Evolutionary conservation across 2,797 vertebrate species (phyloP), one percentile per base, ranked within the genome.

Genomic region (Fistularia tabacaria): DNA sequence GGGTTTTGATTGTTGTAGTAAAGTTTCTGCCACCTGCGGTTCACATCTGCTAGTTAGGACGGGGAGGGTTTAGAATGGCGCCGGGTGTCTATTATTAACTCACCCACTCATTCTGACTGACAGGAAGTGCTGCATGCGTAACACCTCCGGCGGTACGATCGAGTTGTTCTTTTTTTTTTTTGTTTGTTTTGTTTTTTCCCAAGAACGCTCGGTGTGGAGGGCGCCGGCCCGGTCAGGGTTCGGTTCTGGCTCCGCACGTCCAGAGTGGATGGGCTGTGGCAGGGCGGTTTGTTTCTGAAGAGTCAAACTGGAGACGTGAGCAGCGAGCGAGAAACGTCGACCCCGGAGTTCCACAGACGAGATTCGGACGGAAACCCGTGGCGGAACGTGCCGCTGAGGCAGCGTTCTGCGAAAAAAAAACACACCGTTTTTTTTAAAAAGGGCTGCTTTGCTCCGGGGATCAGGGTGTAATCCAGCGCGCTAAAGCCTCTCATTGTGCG

Each of bases 31-130:
- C 25, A 25, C 54, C 49, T 59, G 10, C 52, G 12, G 3, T 36
- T 51, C 66, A 69, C 53, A 6, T n/a, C 38, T 45, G 13, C n/a
- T 41, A 36, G 14, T 46, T 46, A 40, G 6, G 57, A 63, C 55
- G 10, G 63, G 71, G 54, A 63, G 3, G 15, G 9, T 25, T n/a
- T 12, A 61, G 14, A 64, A 48, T 64, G 45, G 54, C 47, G 52
- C 39, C 5, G 25, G 7, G 8, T 59, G 36, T 41, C 71, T 67
- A 66, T 63, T 76, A 68, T 46, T 44, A 39, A 51, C 10, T 9
- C 66, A 51, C 85, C 83, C 76, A 84, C 85, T 82, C 86, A 84
- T 74, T 83, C 64, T 59, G 47, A 64, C 51, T 53, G 36, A 67
- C 55, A 76, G 86, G 85, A 89, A 85, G 70, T 77, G 66, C 15